Base-by-base conservation (phyloP, 2,113 vertebrate species). In the Nesogale talazaci region DNA sequence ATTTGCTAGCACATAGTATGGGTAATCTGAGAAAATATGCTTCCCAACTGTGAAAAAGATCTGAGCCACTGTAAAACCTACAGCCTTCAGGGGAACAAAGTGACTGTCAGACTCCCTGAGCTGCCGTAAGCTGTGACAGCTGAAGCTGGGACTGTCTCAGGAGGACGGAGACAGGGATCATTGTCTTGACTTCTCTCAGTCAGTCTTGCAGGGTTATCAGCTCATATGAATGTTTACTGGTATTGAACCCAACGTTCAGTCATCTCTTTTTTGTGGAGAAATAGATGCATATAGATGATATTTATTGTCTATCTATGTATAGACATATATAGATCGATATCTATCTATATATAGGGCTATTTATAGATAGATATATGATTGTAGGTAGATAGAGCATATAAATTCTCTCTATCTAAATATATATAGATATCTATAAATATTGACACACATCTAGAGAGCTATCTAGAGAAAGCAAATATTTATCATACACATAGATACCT, bases 1-100 rank as follows among this genome's bases (percentile, higher is more conserved):
- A 42, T 85, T 94, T 88, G 56, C 74, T 86, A 69, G 31, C 36
- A 40, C 31, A 36, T 79, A 79, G 52, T 93, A 89, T 31, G 83
- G 25, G 67, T 34, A 76, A 77, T 85, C 72, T 86, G 93, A 40
- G 65, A 92, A 80, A 89, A 72, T 31, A 42, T 2, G 23, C 63
- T 67, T 83, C 52, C 72, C 81, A 56, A 56, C 80, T 94, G 77
- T 78, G 77, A 67, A 78, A 75, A 31, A 14, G 61, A 19, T 79
- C 69, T 16, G 74, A 89, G 67, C 85, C 56, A 15, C 31, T 17
- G 20, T 14, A 5, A 61, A 52, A 31, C 17, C 75, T 65, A 31
- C 7, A 34, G 61, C 38, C 56, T 10, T 16, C 22, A 46, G 63
- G 16, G 2, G 5, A 20, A 81, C 25, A 7, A 1, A 15, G 8